Evolutionary conservation across 35 echinoderm and acorn worm species (phyloP), one percentile per base, ranked within the genome.

Genomic region (Eucidaris tribuloides): DNA sequence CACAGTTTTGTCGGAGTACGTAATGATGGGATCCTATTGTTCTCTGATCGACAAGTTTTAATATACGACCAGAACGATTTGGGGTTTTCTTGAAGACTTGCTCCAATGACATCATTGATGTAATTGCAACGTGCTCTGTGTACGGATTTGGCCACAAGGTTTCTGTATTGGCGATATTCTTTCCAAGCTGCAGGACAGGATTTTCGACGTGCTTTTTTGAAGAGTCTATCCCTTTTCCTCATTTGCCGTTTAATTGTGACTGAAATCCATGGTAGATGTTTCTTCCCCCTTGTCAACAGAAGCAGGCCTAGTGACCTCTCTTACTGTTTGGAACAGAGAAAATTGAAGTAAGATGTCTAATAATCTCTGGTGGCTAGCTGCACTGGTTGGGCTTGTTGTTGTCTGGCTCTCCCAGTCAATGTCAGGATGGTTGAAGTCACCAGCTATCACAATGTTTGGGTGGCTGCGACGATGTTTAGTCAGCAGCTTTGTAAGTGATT

Each of bases 191-290:
- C 19, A 4, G 39, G 34, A 72, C 39, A 39, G 7, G 66, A 72
- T 39, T 39, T 40, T 37, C 44, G 34, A 1, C 30, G 66, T 30
- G 86, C 86, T 35, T 71, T 65, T 22, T 57, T 65, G 7, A 70
- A 49, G 2, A 81, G 58, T 55, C 61, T 68, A 55, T 90, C 87
- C 42, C 87, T 50, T 37, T 90, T 90, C 76, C 87, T 74, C 80
- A 90, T 90, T 41, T 90, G 24, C 3, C 87, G n/a, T 83, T 90
- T 90, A 7, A 90, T 9, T 17, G 43, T 1, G 5, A 28, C 4
- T 38, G 54, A 43, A 34, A 83, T 46, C 79, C 64, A 83, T 1
- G 87, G 46, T 14, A 82, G 32, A 38, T 81, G 24, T 27, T 45
- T 5, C 46, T 89, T 82, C 20, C 34, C 25, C 7, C 33, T 87